Percentiles rank a stretch among this genome's conserved stretches.
phyloP scores from a whole-genome alignment of 2,888 invertebrate genomes.

The Diplazon laetatorius region DNA sequence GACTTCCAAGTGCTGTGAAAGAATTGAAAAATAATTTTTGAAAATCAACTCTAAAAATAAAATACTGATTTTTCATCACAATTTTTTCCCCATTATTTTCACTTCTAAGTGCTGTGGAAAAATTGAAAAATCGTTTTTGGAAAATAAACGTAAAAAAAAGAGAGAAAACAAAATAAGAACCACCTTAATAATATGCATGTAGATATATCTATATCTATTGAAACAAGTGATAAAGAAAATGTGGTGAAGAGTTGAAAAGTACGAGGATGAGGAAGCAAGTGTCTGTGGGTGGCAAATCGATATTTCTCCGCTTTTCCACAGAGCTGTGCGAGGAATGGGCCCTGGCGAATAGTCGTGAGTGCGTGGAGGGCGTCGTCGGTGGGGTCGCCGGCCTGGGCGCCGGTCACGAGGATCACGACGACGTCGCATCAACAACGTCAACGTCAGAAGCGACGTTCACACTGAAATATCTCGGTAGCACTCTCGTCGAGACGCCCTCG shows the following conservation, averaged over 20 bases:
- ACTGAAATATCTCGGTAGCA: conserved; percentile 91
- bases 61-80: too few species aligned
- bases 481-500: conserved; percentile 89
- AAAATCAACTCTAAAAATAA: too few species aligned
- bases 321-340: conserved; percentile 88
- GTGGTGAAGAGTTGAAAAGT: neutral
- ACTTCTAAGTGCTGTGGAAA: too few species aligned
- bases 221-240: too few species aligned
- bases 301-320: conserved; percentile 79
- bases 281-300: conserved; percentile 44
- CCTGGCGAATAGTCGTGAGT: conserved; percentile 86
- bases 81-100: too few species aligned
- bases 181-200: too few species aligned
- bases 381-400: conserved; percentile 74
- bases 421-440: conserved; percentile 72
- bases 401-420: conserved; percentile 75
- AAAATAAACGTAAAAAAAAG: too few species aligned
- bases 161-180: too few species aligned
- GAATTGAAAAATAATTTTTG: too few species aligned
- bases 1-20: too few species aligned
- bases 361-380: conserved; percentile 83
- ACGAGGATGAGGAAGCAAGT: conserved; percentile 24
- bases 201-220: too few species aligned
- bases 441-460: conserved; percentile 84
- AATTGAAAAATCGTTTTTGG: too few species aligned